Evolutionary conservation across 1,140 invertebrate species (phyloP).

Genomic region (Apolygus lucorum): DNA sequence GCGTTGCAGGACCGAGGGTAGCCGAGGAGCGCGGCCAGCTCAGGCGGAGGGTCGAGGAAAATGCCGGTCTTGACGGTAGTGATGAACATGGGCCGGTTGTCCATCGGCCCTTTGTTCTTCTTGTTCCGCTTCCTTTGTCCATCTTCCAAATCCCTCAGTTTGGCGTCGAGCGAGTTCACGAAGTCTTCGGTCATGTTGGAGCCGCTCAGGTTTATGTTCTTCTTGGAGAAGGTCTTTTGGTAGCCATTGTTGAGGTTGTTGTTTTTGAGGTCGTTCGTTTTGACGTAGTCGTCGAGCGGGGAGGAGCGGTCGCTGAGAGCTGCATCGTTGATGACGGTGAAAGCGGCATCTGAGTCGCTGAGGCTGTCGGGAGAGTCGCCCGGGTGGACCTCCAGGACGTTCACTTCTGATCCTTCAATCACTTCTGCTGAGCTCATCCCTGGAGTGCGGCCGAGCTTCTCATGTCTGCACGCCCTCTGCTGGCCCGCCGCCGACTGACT

Average conservation of each 20-base stretch:
- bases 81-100: constrained; percentile 46
- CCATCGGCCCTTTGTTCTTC: constrained; percentile 12
- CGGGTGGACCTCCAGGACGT: constrained; percentile 1
- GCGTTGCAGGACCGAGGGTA: constrained; percentile 35
- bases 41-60: constrained; percentile 65
- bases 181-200: constrained; percentile 44
- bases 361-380: not conserved
- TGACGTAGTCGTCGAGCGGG: constrained; percentile 37
- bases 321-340: constrained; percentile 22
- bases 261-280: constrained; percentile 34
- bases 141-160: constrained; percentile 51
- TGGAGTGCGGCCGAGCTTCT: not conserved
- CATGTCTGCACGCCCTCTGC: not conserved
- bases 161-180: constrained; percentile 52
- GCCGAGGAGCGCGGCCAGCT: constrained; percentile 54
- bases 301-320: not conserved
- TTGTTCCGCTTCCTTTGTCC: constrained; percentile 29
- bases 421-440: not conserved
- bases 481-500: not conserved
- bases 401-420: constrained; percentile 14
- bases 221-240: constrained; percentile 11
- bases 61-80: constrained; percentile 68
- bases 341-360: constrained; percentile 1
- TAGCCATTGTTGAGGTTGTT: constrained; percentile 19
- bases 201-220: constrained; percentile 16